Base-by-base conservation (phyloP, 1,140 invertebrate genomes). In the Sycobia sp. region DNA sequence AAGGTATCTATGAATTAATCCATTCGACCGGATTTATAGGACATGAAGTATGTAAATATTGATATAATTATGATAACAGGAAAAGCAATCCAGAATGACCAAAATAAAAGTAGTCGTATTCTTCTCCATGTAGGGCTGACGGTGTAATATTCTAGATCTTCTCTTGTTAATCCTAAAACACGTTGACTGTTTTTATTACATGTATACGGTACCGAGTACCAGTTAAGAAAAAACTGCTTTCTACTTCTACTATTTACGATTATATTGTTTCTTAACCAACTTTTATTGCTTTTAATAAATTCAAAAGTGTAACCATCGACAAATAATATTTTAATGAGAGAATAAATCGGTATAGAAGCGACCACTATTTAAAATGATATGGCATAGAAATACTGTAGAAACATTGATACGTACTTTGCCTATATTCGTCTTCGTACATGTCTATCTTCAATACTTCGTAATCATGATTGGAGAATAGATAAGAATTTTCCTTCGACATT, bases 41-140 rank as follows among this genome's bases (percentile, higher is more conserved):
- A n/a, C n/a, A n/a, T n/a, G n/a, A n/a, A 74, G 27, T 72, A 69
- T 5, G 61, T 67, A 11, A 73, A 56, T 32, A 76, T 62, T 23
- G 61, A 72, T 32, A 70, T 22, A n/a, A 72, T 14, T 13, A 76
- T 54, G 18, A 71, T 70, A 7, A 67, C 22, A 38, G 71, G 36
- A 11, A 77, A 69, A 10, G 62, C 50, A 1, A 46, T 32, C 75
- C 75, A 77, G 29, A 77, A 71, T n/a, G 58, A 61, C 75, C 75
- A 77, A 57, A 77, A 77, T 36, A 77, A 54, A 58, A 60, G 69
- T 7, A 77, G 36, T 10, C 75, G 71, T 25, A 73, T 53, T 56
- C 71, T 77, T 36, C 76, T 77, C 67, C 72, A 75, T 0, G 58
- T 9, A 1, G 74, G 75, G 46, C 56, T 39, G 14, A 71, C 69